Evolutionary conservation across 2,113 vertebrate genomes (phyloP).

Genomic region (Aramus guarauna): DNA sequence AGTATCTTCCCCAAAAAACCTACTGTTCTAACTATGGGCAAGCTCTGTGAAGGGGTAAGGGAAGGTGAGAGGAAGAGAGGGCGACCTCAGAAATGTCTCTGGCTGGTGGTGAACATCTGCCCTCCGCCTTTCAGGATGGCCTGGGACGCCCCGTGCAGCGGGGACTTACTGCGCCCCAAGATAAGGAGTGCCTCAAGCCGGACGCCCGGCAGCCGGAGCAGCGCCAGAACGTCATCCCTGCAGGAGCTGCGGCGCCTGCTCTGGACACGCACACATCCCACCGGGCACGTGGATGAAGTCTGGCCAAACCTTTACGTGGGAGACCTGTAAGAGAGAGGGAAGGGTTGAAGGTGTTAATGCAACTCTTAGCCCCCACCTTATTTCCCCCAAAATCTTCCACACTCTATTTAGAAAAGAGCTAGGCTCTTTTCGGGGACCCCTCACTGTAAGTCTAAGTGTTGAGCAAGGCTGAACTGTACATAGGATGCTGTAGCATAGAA

Average conservation of each 20-base stretch:
- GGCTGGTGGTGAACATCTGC: neutral
- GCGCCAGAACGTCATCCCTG: conserved; percentile 77
- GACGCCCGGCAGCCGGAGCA: neutral
- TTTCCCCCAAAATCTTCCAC: neutral
- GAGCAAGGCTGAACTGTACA: neutral
- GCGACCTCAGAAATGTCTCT: neutral
- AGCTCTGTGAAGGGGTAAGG: neutral
- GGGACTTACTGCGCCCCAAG: conserved; percentile 27
- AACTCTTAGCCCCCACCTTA: neutral
- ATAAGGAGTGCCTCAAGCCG: neutral
- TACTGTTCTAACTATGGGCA: neutral
- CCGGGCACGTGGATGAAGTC: conserved; percentile 84
- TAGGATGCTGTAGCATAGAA: neutral
- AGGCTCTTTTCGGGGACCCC: neutral
- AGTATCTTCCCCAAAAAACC: neutral
- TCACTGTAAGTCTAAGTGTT: neutral
- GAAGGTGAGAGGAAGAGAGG: neutral
- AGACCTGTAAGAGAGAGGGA: conserved; percentile 85
- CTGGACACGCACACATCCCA: conserved; percentile 70
- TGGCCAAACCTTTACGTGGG: conserved; percentile 90
- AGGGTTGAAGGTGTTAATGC: neutral
- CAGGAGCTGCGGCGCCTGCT: conserved; percentile 83
- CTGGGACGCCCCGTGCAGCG: conserved; percentile 46
- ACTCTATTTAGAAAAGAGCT: neutral
- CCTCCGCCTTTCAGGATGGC: conserved; percentile 52